Evolutionary conservation across 2,113 vertebrate genomes (phyloP).

Genomic region (Colistium nudipinnis): DNA sequence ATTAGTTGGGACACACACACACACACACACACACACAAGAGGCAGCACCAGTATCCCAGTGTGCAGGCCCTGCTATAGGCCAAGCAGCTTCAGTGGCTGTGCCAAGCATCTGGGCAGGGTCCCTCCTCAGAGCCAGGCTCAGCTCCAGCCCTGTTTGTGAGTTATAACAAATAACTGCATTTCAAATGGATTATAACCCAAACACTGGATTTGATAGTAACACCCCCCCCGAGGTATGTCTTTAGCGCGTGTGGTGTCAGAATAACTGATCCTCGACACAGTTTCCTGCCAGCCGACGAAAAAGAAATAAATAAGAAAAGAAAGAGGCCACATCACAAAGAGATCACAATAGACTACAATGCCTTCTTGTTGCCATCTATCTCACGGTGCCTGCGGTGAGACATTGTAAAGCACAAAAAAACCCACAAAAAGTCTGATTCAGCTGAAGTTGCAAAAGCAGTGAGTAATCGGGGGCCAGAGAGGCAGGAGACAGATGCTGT

Average conservation of each 20-base stretch:
- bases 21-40: constrained; percentile 65
- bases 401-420: constrained; percentile 44
- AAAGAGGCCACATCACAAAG: constrained; percentile 42
- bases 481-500: constrained; percentile 61
- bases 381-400: constrained; percentile 45
- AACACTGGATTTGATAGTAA: constrained; percentile 72
- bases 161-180: constrained; percentile 70
- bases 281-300: constrained; percentile 50
- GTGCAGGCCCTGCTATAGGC: constrained; percentile 66
- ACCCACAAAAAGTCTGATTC: constrained; percentile 45
- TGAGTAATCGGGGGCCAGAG: constrained; percentile 15
- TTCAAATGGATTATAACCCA: constrained; percentile 71
- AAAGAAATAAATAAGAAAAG: constrained; percentile 17
- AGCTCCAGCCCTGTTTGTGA: constrained; percentile 62
- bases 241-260: constrained; percentile 61
- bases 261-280: constrained; percentile 65
- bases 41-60: constrained; percentile 60
- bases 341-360: constrained; percentile 54
- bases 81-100: constrained; percentile 46
- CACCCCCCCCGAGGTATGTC: constrained; percentile 60
- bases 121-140: constrained; percentile 59
- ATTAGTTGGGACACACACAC: constrained; percentile 68
- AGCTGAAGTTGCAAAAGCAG: constrained; percentile 38
- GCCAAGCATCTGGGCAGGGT: constrained; percentile 75
- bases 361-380: constrained; percentile 46